phyloP scores from a whole-genome alignment of 2,797 vertebrate species.

The Helicolenus hilgendorfi region DNA sequence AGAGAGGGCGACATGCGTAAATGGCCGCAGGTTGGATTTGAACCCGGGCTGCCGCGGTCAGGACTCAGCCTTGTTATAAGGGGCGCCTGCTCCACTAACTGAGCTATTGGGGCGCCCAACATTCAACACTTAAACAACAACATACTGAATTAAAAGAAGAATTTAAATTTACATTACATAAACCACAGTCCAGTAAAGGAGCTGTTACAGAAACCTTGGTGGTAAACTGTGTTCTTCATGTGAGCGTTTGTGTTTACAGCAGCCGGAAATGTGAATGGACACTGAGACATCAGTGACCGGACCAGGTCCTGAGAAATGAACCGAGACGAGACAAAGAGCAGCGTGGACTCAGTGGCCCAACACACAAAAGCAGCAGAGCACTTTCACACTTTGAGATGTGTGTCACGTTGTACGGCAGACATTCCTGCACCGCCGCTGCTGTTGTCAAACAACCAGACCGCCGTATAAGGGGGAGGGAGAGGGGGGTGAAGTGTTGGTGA shows the following conservation, averaged over 20 bases:
- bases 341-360: slow-evolving; percentile 10
- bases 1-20: no score
- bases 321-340: slow-evolving; percentile 39
- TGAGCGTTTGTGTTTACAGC: slow-evolving; percentile 24
- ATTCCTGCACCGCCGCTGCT: slow-evolving; percentile 81
- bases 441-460: slow-evolving; percentile 81
- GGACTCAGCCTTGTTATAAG: no score
- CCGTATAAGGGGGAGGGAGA: background rate
- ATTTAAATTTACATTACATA: background rate
- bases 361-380: slow-evolving; percentile 57
- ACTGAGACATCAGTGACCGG: no score
- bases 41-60: no score
- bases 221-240: background rate
- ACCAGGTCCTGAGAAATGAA: slow-evolving; percentile 5
- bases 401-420: slow-evolving; percentile 82
- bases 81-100: no score
- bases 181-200: background rate
- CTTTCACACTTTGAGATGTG: slow-evolving; percentile 75
- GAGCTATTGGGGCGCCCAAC: no score
- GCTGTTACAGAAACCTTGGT: background rate
- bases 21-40: no score
- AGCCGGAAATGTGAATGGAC: slow-evolving; percentile 36
- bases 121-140: background rate
- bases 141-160: background rate
- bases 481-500: slow-evolving; percentile 45